phyloP scores from a whole-genome alignment of 1,140 invertebrate genomes.

The Zelostemma sp. region DNA sequence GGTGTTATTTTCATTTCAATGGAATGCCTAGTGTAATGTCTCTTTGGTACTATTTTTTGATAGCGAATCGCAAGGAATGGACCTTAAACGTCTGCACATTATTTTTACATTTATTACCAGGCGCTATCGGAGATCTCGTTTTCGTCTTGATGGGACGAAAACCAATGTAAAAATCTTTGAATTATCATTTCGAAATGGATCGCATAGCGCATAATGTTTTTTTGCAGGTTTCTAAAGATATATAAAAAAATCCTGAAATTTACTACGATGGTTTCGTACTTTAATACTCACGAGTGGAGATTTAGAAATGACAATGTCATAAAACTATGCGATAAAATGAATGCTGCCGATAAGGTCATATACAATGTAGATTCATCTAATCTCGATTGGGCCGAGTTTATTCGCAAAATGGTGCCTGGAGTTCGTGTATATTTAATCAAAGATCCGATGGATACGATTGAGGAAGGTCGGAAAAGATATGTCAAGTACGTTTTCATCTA shows the following conservation, averaged over 20 bases:
- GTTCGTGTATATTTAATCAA: constrained; percentile 67
- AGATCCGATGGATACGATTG: constrained; percentile 63
- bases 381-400: constrained; percentile 68
- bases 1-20: too few relatives aligned
- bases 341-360: constrained; percentile 64
- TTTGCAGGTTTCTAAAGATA: constrained; percentile 69
- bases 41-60: constrained; percentile 73
- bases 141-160: constrained; percentile 56
- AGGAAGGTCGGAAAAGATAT: constrained; percentile 36
- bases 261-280: constrained; percentile 72
- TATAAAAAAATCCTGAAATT: constrained; percentile 74
- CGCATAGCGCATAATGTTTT: too few relatives aligned
- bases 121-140: constrained; percentile 56
- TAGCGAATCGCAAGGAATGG: constrained; percentile 63
- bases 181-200: too few relatives aligned
- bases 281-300: constrained; percentile 73
- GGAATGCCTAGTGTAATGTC: constrained; percentile 62
- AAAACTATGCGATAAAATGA: constrained; percentile 67
- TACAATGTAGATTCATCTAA: constrained; percentile 66
- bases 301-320: constrained; percentile 72
- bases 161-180: constrained; percentile 60
- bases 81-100: constrained; percentile 67
- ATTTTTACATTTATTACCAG: constrained; percentile 66
- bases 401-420: constrained; percentile 64
- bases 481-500: constrained; percentile 42